Evolutionary conservation across 2,888 invertebrate genomes (phyloP).

Genomic region (Lepidochrysops patricia): DNA sequence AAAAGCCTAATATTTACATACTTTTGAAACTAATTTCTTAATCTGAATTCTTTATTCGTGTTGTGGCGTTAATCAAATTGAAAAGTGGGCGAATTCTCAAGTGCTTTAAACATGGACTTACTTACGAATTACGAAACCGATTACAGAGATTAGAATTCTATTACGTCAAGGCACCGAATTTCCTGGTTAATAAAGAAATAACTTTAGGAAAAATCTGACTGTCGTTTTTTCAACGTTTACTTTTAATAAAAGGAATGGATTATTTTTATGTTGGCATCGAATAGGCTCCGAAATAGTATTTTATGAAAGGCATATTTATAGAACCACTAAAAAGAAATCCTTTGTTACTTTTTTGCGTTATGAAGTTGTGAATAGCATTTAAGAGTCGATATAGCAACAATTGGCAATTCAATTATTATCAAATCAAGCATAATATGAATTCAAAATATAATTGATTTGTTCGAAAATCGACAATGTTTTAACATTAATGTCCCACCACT

Average conservation of each 20-base stretch:
- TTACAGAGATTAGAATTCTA: not conserved
- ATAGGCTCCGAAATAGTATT: too few species aligned
- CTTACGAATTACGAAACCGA: not conserved
- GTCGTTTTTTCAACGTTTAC: not conserved
- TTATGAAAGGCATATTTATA: too few species aligned
- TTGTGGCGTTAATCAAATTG: not conserved
- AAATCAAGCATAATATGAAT: conserved; percentile 11
- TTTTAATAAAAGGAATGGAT: not conserved
- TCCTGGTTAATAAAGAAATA: too few species aligned
- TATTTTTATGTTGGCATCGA: too few species aligned
- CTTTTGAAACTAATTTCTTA: not conserved
- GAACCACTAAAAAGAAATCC: too few species aligned
- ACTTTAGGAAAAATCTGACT: too few species aligned
- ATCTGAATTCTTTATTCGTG: not conserved
- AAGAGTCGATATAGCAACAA: too few species aligned
- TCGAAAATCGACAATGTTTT: not conserved
- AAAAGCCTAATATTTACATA: not conserved
- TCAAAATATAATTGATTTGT: too few species aligned
- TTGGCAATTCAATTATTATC: too few species aligned
- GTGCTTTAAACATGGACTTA: not conserved
- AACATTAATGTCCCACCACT: conserved; percentile 30
- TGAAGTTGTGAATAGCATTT: too few species aligned
- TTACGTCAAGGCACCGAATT: not conserved
- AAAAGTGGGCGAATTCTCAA: not conserved
- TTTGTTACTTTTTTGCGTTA: too few species aligned